A percentile compares a stretch with the other conserved stretches of the same genome.
Conservation (phyloP, 2,113 vertebrate species). For the Scomber colias region DNA sequence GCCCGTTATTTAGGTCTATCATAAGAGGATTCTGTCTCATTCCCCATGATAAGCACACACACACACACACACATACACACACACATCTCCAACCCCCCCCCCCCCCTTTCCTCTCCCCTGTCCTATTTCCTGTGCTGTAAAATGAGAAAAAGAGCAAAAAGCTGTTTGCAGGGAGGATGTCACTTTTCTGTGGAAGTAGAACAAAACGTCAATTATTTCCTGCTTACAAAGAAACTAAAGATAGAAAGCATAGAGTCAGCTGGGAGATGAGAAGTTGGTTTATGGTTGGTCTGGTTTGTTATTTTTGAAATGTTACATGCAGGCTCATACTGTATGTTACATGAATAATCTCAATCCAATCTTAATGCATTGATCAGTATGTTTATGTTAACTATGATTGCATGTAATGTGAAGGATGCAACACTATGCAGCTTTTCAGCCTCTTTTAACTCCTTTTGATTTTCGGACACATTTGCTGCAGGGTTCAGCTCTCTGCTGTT, state of each 20-base stretch:
- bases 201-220: slow-evolving; percentile 12
- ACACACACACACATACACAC: no score
- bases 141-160: neutral
- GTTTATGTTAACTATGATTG: no score
- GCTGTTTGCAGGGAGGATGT: neutral
- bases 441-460: neutral
- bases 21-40: slow-evolving; percentile 61
- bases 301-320: neutral
- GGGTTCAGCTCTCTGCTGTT: neutral
- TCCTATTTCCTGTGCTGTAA: slow-evolving; percentile 47
- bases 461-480: neutral
- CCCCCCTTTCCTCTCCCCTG: slow-evolving; percentile 22
- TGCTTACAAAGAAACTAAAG: slow-evolving; percentile 27
- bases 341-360: neutral
- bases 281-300: neutral
- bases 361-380: no score
- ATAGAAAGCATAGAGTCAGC: slow-evolving; percentile 7
- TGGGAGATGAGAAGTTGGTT: slow-evolving; percentile 27
- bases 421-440: no score
- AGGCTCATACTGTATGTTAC: neutral
- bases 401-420: neutral
- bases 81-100: neutral
- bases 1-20: slow-evolving; percentile 53
- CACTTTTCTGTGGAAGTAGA: slow-evolving; percentile 5
- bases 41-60: slow-evolving; percentile 25